Percentiles rank a stretch among this genome's conserved stretches.
phyloP scores from a whole-genome alignment of 2,797 vertebrate genomes.

The Gastrophryne carolinensis region DNA sequence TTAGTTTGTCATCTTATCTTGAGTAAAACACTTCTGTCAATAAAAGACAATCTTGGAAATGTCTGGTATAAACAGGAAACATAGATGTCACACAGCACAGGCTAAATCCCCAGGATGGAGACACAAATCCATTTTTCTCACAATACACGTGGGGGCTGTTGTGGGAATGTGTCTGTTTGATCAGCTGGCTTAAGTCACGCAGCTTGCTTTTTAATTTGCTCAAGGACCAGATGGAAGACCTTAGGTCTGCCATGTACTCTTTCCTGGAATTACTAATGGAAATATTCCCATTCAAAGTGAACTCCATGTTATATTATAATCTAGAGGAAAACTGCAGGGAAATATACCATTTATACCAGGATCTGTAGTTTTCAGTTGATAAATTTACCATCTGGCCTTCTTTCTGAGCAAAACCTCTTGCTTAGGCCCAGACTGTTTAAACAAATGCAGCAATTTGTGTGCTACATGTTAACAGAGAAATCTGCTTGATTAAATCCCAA shows the following conservation, averaged over 20 bases:
- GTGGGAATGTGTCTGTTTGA: conserved; percentile 33
- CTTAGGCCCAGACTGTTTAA: too few relatives aligned
- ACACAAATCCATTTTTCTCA: not conserved
- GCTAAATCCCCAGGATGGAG: not conserved
- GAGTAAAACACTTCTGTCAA: too few relatives aligned
- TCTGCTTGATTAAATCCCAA: too few relatives aligned
- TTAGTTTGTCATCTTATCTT: too few relatives aligned
- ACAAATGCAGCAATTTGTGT: too few relatives aligned
- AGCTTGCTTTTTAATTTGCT: conserved; percentile 18
- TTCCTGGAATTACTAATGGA: not conserved
- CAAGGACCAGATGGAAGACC: conserved; percentile 21
- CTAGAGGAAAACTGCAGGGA: not conserved
- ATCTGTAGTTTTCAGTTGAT: not conserved
- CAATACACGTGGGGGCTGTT: not conserved
- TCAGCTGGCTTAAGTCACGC: conserved; percentile 15
- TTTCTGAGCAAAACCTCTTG: too few relatives aligned
- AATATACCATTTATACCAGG: not conserved
- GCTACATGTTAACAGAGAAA: too few relatives aligned
- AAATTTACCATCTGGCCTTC: conserved; percentile 1
- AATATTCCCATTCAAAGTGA: not conserved
- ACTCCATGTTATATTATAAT: not conserved
- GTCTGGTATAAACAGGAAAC: not conserved
- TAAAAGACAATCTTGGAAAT: too few relatives aligned
- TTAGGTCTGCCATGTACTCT: not conserved
- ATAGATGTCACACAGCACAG: not conserved